Conservation (phyloP, 2,113 vertebrate genomes). For the Hippotragus niger region DNA sequence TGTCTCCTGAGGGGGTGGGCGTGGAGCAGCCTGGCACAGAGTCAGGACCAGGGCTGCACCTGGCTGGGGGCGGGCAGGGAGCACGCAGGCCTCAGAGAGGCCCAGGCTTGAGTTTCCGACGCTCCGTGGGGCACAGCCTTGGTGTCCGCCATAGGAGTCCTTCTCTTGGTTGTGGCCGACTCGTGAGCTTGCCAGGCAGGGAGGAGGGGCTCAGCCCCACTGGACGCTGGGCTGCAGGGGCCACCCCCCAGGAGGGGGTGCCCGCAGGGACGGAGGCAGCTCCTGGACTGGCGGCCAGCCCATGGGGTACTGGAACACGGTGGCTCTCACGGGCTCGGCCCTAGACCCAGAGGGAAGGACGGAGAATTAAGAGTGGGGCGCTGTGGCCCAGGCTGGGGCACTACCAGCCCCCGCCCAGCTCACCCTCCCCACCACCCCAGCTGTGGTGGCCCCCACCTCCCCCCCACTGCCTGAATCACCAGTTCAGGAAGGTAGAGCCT, state of each 20-base stretch:
- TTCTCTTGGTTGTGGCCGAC: not conserved
- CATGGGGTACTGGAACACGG: constrained; percentile 79
- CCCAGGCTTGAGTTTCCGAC: not conserved
- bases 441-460: not conserved
- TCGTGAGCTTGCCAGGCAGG: not conserved
- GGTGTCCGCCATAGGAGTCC: fast-evolving
- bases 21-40: not conserved
- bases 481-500: constrained; percentile 18
- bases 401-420: not conserved
- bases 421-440: no score
- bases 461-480: not conserved
- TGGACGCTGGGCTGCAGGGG: constrained; percentile 70
- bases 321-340: constrained; percentile 60
- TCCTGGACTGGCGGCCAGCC: constrained; percentile 85
- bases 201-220: constrained; percentile 80
- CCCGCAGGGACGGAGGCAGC: constrained; percentile 82
- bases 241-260: constrained; percentile 79
- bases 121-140: not conserved
- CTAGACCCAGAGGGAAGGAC: constrained; percentile 47
- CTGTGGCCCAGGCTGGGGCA: not conserved
- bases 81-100: not conserved
- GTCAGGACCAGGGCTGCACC: not conserved
- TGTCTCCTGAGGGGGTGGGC: not conserved
- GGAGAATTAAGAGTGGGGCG: not conserved
- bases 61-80: not conserved